Percentiles rank a stretch among this genome's conserved stretches.
These are phyloP conservation scores for Erpornis zantholeuca DNA, from an alignment of 2,113 vertebrate genomes.

Conservation along the genomic window DNA sequence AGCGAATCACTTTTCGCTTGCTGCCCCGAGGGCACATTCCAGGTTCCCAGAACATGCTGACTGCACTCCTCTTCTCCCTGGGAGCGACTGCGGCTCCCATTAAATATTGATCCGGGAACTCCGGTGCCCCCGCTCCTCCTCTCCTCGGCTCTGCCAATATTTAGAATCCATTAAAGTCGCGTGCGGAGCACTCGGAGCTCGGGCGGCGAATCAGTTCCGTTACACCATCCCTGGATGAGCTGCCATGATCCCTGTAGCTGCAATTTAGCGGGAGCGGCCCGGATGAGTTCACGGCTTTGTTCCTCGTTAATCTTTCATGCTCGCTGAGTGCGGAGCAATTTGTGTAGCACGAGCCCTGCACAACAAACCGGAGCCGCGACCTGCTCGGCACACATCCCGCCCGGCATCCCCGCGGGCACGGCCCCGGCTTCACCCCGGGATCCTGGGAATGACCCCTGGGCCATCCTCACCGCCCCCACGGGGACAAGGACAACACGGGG, in stretches of 20 bases:
- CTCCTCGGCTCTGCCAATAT: background rate
- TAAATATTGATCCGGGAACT: constrained; percentile 50
- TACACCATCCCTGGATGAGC: background rate
- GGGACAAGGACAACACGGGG: too few species aligned
- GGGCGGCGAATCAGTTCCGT: background rate
- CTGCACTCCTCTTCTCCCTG: background rate
- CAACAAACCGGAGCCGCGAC: background rate
- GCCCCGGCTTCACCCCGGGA: background rate
- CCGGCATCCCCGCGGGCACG: background rate
- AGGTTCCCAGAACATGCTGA: background rate
- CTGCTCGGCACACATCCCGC: background rate
- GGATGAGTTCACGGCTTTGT: constrained; percentile 45
- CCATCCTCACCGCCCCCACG: fast-evolving
- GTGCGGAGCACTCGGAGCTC: background rate
- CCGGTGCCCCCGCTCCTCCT: background rate
- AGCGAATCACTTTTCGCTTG: background rate
- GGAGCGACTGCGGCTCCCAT: background rate
- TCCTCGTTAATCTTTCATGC: constrained; percentile 68
- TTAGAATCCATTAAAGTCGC: background rate
- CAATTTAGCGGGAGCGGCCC: constrained; percentile 22
- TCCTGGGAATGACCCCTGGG: background rate
- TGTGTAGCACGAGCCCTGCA: constrained; percentile 5
- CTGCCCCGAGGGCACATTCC: background rate
- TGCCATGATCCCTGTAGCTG: background rate
- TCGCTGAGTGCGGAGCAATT: background rate